A percentile compares a stretch with the other conserved stretches of the same genome.
phyloP scores from a whole-genome alignment of 2,113 vertebrate species.

The Gopherus evgoodei region DNA sequence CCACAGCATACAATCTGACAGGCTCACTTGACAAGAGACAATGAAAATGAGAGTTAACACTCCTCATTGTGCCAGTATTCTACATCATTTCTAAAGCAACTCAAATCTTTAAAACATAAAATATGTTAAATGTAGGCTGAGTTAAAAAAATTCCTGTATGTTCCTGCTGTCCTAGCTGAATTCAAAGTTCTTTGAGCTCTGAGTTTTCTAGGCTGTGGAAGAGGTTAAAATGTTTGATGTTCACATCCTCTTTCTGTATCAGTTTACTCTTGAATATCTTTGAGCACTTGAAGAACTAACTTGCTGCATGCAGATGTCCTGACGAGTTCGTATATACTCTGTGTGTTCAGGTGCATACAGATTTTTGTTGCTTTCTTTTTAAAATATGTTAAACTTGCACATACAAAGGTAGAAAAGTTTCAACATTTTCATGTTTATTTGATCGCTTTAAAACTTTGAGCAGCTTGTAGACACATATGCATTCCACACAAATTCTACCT shows the following conservation, averaged over 20 bases:
- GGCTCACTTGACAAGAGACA: not conserved
- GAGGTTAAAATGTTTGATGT: not conserved
- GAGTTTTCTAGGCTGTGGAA: not conserved
- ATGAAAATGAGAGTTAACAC: not conserved
- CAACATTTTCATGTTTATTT: slow-evolving; percentile 21
- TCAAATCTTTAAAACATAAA: not conserved
- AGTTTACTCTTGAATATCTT: not conserved
- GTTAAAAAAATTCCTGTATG: slow-evolving; percentile 27
- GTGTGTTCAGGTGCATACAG: not conserved
- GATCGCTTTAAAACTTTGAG: not conserved
- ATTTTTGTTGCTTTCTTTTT: slow-evolving; percentile 25
- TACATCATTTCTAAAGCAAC: not conserved
- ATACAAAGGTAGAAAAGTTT: not conserved
- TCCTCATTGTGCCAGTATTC: not conserved
- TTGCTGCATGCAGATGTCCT: not conserved
- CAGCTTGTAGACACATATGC: not conserved
- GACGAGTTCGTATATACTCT: not conserved
- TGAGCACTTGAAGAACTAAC: not conserved
- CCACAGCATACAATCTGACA: not conserved
- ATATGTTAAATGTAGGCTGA: not conserved
- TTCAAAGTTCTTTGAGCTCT: slow-evolving; percentile 18
- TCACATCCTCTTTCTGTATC: not conserved
- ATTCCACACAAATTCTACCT: not conserved
- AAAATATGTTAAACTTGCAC: not conserved
- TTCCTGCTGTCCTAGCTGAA: slow-evolving; percentile 23